A percentile compares a stretch with the other conserved stretches of the same genome.
phyloP scores from a whole-genome alignment of 2,797 vertebrate species.

The Loriculus beryllinus region DNA sequence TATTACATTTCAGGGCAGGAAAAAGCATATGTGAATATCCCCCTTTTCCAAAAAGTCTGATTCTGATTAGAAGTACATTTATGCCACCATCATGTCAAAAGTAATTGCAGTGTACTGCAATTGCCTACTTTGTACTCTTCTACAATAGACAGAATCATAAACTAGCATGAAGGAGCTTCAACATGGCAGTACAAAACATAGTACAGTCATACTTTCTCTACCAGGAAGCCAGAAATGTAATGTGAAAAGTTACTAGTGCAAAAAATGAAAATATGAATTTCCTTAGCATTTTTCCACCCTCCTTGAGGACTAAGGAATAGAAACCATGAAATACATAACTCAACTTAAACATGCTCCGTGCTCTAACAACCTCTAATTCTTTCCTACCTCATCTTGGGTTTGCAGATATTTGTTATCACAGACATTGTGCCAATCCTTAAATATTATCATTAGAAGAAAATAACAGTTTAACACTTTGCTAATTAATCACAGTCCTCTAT shows the following conservation, averaged over 20 bases:
- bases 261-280: background rate
- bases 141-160: background rate
- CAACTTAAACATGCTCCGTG: background rate
- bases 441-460: background rate
- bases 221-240: background rate
- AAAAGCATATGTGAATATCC: background rate
- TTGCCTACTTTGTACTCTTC: background rate
- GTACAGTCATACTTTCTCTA: background rate
- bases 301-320: background rate
- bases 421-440: background rate
- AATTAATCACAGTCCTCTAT: background rate
- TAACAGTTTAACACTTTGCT: background rate
- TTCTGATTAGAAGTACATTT: background rate
- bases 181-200: background rate
- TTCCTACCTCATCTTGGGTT: background rate
- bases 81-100: background rate
- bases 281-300: background rate
- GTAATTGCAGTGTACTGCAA: background rate
- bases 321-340: background rate
- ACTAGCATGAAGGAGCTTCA: background rate
- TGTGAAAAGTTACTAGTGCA: background rate
- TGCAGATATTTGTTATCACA: background rate
- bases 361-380: background rate
- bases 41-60: background rate
- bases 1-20: background rate